Conservation (phyloP, 2,113 vertebrate species). For the Sinocyclocheilus grahami region DNA sequence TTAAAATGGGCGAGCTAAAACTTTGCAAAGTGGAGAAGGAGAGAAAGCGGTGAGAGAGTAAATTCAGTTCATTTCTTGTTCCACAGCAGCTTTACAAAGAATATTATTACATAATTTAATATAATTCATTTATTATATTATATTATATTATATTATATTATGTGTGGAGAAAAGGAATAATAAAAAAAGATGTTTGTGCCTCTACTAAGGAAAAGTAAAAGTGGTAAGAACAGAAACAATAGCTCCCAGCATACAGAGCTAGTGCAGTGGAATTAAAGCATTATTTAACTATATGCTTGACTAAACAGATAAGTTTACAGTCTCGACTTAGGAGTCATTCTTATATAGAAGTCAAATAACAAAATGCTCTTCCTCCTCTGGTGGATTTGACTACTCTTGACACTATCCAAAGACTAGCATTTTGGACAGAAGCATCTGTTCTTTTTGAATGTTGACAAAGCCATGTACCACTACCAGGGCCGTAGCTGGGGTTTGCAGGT, state of each 20-base stretch:
- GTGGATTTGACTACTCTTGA: background rate
- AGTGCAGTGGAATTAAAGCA: slow-evolving; percentile 1
- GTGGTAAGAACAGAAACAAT: background rate
- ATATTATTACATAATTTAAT: background rate
- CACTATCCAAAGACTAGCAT: background rate
- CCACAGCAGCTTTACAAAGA: background rate
- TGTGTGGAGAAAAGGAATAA: background rate
- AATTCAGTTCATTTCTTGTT: background rate
- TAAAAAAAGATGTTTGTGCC: background rate
- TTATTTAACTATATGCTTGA: background rate
- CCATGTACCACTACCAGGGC: too few relatives aligned
- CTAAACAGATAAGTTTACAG: background rate
- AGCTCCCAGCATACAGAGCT: background rate
- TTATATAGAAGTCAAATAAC: background rate
- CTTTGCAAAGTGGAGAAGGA: slow-evolving; percentile 28
- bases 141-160: too few relatives aligned
- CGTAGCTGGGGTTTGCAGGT: too few relatives aligned
- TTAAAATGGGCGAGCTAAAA: slow-evolving; percentile 46
- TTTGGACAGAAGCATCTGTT: background rate
- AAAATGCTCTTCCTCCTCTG: background rate
- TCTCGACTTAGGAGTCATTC: background rate
- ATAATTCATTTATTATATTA: too few relatives aligned
- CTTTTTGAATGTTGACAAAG: background rate
- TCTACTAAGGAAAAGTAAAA: background rate
- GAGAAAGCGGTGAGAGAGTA: background rate